phyloP scores from a whole-genome alignment of 2,888 invertebrate genomes.

The Steinernema hermaphroditum region DNA sequence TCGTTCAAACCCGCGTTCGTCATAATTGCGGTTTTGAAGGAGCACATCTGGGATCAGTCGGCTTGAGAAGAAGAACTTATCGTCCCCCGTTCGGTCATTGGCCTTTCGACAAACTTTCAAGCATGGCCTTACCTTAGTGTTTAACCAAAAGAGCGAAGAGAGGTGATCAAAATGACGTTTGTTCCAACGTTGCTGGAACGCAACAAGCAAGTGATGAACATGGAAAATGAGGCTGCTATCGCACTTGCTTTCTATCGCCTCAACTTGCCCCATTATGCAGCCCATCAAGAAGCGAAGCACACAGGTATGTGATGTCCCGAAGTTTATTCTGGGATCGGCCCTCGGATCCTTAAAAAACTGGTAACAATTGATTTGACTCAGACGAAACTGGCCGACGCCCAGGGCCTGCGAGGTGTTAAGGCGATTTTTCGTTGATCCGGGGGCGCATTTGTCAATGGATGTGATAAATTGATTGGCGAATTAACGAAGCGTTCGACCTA shows the following conservation, averaged over 20 bases:
- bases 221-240: slow-evolving; percentile 23
- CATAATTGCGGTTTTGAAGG: not conserved
- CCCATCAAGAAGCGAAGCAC: slow-evolving; percentile 12
- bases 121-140: not conserved
- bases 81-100: too few species aligned
- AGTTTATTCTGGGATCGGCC: not conserved
- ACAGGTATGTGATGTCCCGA: not conserved
- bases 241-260: slow-evolving; percentile 25
- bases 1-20: not conserved
- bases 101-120: too few species aligned
- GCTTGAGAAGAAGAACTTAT: too few species aligned
- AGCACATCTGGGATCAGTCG: not conserved
- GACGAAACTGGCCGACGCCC: not conserved
- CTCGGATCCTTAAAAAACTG: too few species aligned
- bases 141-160: not conserved
- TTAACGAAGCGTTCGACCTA: slow-evolving; percentile 22
- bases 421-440: not conserved
- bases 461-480: slow-evolving; percentile 26
- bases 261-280: slow-evolving; percentile 18
- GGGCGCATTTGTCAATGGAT: slow-evolving; percentile 13
- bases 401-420: not conserved
- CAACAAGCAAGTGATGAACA: slow-evolving; percentile 29
- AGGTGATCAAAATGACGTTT: slow-evolving; percentile 10
- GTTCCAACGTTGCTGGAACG: slow-evolving; percentile 28
- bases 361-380: too few species aligned